Percentiles rank a stretch among this genome's conserved stretches.
Conservation (phyloP, 2,113 vertebrate species). For the Perca flavescens region DNA sequence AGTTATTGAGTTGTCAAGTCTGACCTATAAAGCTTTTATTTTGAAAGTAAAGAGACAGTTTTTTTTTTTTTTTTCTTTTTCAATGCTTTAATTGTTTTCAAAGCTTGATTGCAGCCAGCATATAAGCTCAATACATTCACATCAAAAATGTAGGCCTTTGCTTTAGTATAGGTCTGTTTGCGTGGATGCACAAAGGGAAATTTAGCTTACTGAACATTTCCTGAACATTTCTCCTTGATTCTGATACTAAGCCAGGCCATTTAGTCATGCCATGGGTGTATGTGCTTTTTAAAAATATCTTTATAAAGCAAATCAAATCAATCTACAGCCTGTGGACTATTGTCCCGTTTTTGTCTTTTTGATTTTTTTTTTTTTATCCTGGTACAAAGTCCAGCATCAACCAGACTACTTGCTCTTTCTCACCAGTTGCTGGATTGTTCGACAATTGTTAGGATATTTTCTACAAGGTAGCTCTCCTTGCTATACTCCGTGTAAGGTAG, state of each 20-base stretch:
- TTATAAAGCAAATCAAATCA: neutral
- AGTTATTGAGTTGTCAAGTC: slow-evolving; percentile 27
- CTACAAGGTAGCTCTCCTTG: neutral
- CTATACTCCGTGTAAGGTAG: neutral
- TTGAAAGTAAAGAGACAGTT: slow-evolving; percentile 20
- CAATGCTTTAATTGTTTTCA: slow-evolving; percentile 1
- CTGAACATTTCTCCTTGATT: neutral
- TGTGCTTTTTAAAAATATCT: neutral
- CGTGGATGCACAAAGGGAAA: neutral
- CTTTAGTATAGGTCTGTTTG: neutral
- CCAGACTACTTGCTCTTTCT: neutral
- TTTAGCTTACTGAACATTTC: neutral
- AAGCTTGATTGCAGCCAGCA: neutral
- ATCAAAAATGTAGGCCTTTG: neutral
- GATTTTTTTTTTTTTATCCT: neutral
- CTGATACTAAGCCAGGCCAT: neutral
- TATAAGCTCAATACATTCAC: neutral
- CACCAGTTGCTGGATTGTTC: slow-evolving; percentile 5
- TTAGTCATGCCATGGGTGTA: neutral
- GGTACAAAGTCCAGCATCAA: neutral
- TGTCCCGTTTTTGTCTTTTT: neutral
- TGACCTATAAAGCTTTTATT: slow-evolving; percentile 22
- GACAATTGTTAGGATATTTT: neutral
- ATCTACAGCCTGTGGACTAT: neutral
- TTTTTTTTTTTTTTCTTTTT: slow-evolving; percentile 1